Evolutionary conservation across 2,113 vertebrate genomes (phyloP).

Genomic region (Rhea americana): DNA sequence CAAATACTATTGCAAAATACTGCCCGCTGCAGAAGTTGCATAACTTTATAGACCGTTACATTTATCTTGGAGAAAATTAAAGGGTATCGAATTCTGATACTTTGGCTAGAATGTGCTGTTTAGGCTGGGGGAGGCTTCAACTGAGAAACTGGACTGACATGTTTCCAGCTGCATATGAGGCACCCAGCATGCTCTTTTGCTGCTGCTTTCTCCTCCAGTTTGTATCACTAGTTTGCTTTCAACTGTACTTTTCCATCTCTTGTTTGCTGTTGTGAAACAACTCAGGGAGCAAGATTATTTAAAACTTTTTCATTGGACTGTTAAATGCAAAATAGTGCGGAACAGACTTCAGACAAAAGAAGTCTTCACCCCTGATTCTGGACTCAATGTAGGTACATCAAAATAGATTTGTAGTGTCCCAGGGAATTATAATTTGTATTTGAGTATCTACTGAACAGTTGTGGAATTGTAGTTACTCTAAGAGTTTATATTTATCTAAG

Average conservation of each 20-base stretch:
- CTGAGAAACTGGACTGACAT: not conserved
- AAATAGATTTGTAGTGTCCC: not conserved
- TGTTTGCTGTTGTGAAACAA: not conserved
- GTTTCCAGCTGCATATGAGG: not conserved
- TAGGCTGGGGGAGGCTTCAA: not conserved
- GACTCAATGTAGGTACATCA: not conserved
- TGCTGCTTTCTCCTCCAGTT: not conserved
- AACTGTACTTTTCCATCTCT: not conserved
- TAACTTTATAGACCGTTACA: not conserved
- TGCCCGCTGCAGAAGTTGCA: not conserved
- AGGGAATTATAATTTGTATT: accelerated
- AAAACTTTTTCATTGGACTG: not conserved
- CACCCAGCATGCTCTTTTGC: not conserved
- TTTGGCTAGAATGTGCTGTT: not conserved
- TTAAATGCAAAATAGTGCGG: not conserved
- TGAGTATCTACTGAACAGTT: not conserved
- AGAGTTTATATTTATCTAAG: not conserved
- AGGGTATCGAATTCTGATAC: not conserved
- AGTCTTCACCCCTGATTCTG: not conserved
- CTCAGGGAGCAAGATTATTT: not conserved
- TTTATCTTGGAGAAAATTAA: not conserved
- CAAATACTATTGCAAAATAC: conserved; percentile 30
- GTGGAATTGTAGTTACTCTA: not conserved
- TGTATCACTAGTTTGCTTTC: not conserved
- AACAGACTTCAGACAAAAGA: not conserved